phyloP scores from a whole-genome alignment of 2,113 vertebrate species.

The Puffinus mauretanicus region DNA sequence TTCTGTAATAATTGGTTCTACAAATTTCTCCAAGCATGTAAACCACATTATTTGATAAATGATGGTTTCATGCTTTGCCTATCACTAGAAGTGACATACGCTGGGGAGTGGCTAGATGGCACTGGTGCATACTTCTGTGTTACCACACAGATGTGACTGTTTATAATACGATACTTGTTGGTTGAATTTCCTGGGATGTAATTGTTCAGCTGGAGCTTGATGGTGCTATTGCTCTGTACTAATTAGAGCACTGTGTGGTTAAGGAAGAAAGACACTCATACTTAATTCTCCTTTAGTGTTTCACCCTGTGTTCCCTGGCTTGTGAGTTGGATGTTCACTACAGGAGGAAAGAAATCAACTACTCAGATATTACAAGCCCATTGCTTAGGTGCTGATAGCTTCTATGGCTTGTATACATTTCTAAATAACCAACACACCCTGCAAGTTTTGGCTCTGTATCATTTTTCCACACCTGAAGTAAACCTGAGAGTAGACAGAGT shows the following conservation, averaged over 20 bases:
- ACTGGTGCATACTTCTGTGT: constrained; percentile 47
- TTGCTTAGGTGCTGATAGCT: background rate
- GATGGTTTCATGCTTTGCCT: background rate
- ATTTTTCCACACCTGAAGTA: background rate
- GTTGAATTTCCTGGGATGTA: constrained; percentile 9
- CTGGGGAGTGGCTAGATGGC: constrained; percentile 62
- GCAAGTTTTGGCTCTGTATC: background rate
- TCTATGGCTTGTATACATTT: background rate
- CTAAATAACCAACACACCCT: background rate
- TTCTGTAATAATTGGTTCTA: background rate
- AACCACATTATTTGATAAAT: background rate
- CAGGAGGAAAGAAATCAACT: background rate
- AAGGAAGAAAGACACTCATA: background rate
- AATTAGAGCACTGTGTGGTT: background rate
- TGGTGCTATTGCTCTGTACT: constrained; percentile 62
- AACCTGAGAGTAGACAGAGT: background rate
- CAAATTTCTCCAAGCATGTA: background rate
- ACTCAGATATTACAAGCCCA: background rate
- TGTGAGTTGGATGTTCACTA: background rate
- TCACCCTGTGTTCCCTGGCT: background rate
- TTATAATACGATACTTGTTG: background rate
- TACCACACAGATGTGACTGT: background rate
- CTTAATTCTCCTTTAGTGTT: background rate
- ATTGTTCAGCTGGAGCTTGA: constrained; percentile 53
- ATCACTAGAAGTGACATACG: background rate